These are phyloP conservation scores for Pseudococcus longispinus DNA, from an alignment of 2,888 invertebrate genomes.

Conservation along the genomic window DNA sequence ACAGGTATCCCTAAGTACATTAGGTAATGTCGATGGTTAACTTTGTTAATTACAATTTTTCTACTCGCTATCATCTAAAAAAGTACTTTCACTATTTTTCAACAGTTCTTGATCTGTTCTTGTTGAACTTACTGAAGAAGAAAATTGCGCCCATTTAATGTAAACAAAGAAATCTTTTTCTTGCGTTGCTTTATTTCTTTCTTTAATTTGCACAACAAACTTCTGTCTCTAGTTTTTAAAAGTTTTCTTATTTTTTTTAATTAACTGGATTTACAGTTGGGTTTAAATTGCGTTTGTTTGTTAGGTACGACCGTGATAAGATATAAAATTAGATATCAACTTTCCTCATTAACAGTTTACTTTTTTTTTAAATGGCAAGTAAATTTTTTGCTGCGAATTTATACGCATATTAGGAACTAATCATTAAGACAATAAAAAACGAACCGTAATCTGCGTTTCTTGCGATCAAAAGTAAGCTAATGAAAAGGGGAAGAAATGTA, in stretches of 20 bases:
- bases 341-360: constrained; percentile 27
- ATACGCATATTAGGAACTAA: constrained; percentile 38
- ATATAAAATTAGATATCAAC: constrained; percentile 50
- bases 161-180: constrained; percentile 55
- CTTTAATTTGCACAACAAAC: constrained; percentile 53
- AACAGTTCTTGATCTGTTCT: constrained; percentile 53
- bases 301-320: constrained; percentile 44
- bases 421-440: constrained; percentile 15
- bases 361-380: constrained; percentile 44
- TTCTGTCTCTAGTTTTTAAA: constrained; percentile 51
- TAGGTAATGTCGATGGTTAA: constrained; percentile 20
- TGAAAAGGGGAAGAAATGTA: neutral
- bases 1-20: neutral
- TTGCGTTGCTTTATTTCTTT: constrained; percentile 50
- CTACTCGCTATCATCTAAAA: constrained; percentile 38
- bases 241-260: constrained; percentile 49
- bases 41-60: constrained; percentile 41
- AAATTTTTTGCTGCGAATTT: constrained; percentile 38
- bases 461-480: neutral
- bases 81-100: constrained; percentile 41
- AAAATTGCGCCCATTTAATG: constrained; percentile 56
- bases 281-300: constrained; percentile 52
- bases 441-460: neutral
- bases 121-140: constrained; percentile 47
- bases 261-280: constrained; percentile 49